phyloP scores from a whole-genome alignment of 2,888 invertebrate species.

The Hanleya hanleyi region DNA sequence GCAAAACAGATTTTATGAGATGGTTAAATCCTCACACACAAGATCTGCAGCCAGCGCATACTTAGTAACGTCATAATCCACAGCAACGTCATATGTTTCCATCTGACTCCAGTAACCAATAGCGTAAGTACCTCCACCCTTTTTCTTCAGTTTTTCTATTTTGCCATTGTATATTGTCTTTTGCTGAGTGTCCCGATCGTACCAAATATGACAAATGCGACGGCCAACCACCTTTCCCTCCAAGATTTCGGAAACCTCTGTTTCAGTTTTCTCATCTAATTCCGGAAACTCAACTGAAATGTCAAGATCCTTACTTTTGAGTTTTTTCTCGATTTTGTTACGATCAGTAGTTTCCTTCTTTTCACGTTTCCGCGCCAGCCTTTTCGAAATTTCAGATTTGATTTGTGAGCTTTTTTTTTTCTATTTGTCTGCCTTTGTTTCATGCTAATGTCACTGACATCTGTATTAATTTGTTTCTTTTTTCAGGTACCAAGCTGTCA shows the following conservation, averaged over 20 bases:
- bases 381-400: constrained; percentile 1
- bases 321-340: constrained; percentile 15
- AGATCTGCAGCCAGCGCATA: constrained; percentile 21
- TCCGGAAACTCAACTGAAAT: background rate
- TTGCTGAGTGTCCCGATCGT: background rate
- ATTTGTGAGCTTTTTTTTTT: background rate
- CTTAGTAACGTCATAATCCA: constrained; percentile 15
- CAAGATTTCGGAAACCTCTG: constrained; percentile 9
- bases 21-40: constrained; percentile 9
- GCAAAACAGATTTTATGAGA: constrained; percentile 4
- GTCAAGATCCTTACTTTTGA: background rate
- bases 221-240: constrained; percentile 23
- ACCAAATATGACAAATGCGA: constrained; percentile 24
- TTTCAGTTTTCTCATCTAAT: background rate
- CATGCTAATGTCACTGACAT: background rate
- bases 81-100: constrained; percentile 22
- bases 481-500: background rate
- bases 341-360: constrained; percentile 17
- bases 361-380: constrained; percentile 5
- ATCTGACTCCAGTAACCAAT: constrained; percentile 10
- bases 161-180: background rate
- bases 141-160: constrained; percentile 13
- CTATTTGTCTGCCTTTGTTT: background rate
- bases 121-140: background rate
- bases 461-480: background rate